Evolutionary conservation across 1,140 invertebrate genomes (phyloP), one percentile per base, ranked within the genome.

Genomic region (Drosophila ambigua): DNA sequence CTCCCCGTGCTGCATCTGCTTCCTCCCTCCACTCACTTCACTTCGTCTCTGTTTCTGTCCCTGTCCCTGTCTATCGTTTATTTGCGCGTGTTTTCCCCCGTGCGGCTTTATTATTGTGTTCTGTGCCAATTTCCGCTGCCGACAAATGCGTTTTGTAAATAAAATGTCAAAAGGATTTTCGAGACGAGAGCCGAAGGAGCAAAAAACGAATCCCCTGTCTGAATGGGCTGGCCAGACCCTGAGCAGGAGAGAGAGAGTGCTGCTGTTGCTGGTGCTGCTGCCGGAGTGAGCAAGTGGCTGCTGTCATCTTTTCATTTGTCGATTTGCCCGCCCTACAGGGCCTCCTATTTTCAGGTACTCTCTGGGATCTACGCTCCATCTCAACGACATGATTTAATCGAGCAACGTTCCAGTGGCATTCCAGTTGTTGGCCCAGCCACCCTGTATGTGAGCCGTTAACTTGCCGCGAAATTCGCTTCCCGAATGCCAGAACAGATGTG

Each of bases 91-190:
- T 69, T 75, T 65, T 71, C 77, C 52, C 53, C 68, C 72, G 75
- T 72, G 80, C 62, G 80, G 76, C 75, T 83, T 79, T 83, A 83
- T 83, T 83, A 84, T 84, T 84, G 80, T 79, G 80, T 67, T 83
- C 80, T 76, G 72, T 79, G 80, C 80, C 80, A 83, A 83, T 83
- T 83, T 83, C 80, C 80, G 79, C 52, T 77, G 79, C 74, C 79
- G 79, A 79, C 79, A 83, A 83, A 83, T 83, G 79, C 79, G 79
- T 83, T 83, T 83, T 83, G 80, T 84, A 84, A 83, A 83, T 83
- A 83, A 83, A 83, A 83, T 84, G 80, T 83, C 80, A 83, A 83
- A 83, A 83, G 79, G 80, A 83, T 83, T 83, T 83, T 52, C 65
- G 71, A 61, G 53, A 66, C 63, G 62, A 63, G 46, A 63, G 58